Percentiles rank a stretch among this genome's conserved stretches.
phyloP scores from a whole-genome alignment of 2,797 vertebrate species.

The Malurus leucopterus region DNA sequence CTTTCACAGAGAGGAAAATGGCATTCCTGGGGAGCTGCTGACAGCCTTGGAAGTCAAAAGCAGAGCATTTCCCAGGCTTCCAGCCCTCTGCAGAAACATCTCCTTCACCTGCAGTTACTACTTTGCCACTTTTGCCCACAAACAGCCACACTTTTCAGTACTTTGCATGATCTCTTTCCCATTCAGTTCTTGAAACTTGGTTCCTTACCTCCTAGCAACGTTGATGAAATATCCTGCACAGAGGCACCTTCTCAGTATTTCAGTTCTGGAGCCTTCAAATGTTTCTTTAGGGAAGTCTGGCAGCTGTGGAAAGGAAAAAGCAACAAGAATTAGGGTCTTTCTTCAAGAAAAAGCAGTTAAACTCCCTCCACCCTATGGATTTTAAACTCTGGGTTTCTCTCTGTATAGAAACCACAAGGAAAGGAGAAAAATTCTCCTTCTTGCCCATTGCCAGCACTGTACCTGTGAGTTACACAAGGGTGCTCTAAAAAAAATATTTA shows the following conservation, averaged over 20 bases:
- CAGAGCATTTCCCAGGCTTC: background rate
- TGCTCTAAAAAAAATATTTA: background rate
- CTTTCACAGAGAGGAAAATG: background rate
- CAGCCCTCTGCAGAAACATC: background rate
- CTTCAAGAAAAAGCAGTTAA: background rate
- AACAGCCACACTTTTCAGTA: background rate
- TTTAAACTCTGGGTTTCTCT: background rate
- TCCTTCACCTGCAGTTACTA: background rate
- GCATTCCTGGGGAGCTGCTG: background rate
- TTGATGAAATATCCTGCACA: constrained; percentile 94
- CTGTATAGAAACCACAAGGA: background rate
- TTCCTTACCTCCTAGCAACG: constrained; percentile 87
- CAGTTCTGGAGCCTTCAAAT: constrained; percentile 84
- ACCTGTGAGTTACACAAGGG: background rate
- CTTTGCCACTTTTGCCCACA: background rate
- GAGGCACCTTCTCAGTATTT: constrained; percentile 87
- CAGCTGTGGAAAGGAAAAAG: constrained; percentile 65
- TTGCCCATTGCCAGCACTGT: background rate
- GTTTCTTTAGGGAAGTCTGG: constrained; percentile 87
- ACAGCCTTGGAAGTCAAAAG: background rate
- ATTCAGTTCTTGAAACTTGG: background rate
- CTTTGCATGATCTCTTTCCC: background rate
- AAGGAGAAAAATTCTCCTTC: background rate
- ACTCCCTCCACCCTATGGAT: background rate
- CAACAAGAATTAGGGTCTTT: background rate